Percentiles rank a stretch among this genome's conserved stretches.
phyloP scores from a whole-genome alignment of 2,888 invertebrate species.

The Tiliacea aurago region DNA sequence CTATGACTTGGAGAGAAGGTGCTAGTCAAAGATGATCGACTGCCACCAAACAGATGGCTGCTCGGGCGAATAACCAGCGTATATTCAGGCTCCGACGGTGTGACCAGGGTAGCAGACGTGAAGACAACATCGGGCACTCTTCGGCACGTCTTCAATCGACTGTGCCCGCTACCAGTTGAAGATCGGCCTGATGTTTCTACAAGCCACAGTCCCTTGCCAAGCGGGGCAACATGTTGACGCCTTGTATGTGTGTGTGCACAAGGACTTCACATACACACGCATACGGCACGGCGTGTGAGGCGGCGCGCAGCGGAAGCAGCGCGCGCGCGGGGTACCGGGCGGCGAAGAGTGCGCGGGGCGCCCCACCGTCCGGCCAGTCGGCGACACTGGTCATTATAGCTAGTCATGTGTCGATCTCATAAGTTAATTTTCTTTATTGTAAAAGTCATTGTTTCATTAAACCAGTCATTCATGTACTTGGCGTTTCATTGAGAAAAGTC shows the following conservation, averaged over 20 bases:
- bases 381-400: too few relatives aligned
- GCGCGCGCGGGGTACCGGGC: too few relatives aligned
- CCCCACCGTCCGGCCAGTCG: too few relatives aligned
- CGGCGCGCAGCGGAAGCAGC: background rate
- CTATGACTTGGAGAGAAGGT: constrained; percentile 13
- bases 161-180: constrained; percentile 9
- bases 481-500: too few relatives aligned
- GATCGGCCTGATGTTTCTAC: background rate
- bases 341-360: too few relatives aligned
- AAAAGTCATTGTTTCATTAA: too few relatives aligned
- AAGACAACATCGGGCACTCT: constrained; percentile 3
- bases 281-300: background rate
- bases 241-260: constrained; percentile 9
- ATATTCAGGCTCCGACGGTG: constrained; percentile 9
- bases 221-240: constrained; percentile 11
- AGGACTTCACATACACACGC: background rate
- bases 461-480: too few relatives aligned
- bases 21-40: constrained; percentile 16
- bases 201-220: background rate
- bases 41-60: constrained; percentile 22
- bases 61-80: constrained; percentile 4
- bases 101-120: constrained; percentile 4
- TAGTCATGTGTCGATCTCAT: too few relatives aligned
- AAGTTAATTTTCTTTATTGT: too few relatives aligned
- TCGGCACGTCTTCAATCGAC: constrained; percentile 3